Percentiles rank a stretch among this genome's conserved stretches.
Evolutionary conservation across 2,797 vertebrate genomes (phyloP).

Genomic region (Euphonia xanthogaster): DNA sequence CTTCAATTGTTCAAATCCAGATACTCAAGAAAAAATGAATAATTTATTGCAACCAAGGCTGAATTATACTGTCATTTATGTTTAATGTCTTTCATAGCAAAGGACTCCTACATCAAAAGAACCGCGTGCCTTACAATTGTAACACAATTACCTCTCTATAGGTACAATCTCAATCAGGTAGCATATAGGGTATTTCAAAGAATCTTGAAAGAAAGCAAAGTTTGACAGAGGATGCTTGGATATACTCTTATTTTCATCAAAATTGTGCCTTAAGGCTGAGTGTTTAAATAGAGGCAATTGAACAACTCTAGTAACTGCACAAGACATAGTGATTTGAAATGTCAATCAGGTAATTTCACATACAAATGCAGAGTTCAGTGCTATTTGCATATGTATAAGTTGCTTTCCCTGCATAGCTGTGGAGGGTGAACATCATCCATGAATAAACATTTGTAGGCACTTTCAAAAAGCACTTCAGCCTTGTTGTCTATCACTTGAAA

Average conservation of each 20-base stretch:
- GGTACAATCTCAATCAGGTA: not conserved
- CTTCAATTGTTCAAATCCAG: not conserved
- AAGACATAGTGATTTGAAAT: slow-evolving; percentile 51
- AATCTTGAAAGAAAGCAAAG: not conserved
- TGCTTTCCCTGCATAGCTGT: slow-evolving; percentile 16
- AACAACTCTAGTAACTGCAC: not conserved
- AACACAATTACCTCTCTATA: slow-evolving; percentile 10
- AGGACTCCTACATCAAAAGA: not conserved
- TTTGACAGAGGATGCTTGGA: not conserved
- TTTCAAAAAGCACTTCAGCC: slow-evolving; percentile 13
- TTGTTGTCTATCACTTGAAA: slow-evolving; percentile 32
- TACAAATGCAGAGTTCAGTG: slow-evolving; percentile 30
- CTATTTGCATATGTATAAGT: slow-evolving; percentile 57
- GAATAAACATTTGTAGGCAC: slow-evolving; percentile 52
- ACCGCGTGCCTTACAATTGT: not conserved
- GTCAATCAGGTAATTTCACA: slow-evolving; percentile 53
- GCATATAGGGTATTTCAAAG: not conserved
- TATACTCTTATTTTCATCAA: slow-evolving; percentile 26
- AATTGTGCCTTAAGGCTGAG: slow-evolving; percentile 2
- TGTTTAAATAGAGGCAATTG: slow-evolving; percentile 8
- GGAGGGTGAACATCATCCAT: not conserved
- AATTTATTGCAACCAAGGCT: not conserved
- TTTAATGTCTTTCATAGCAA: slow-evolving; percentile 16
- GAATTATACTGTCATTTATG: slow-evolving; percentile 21
- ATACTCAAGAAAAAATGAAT: slow-evolving; percentile 6